Conservation (phyloP, 2,113 vertebrate genomes). For the Pleuronectes platessa region DNA sequence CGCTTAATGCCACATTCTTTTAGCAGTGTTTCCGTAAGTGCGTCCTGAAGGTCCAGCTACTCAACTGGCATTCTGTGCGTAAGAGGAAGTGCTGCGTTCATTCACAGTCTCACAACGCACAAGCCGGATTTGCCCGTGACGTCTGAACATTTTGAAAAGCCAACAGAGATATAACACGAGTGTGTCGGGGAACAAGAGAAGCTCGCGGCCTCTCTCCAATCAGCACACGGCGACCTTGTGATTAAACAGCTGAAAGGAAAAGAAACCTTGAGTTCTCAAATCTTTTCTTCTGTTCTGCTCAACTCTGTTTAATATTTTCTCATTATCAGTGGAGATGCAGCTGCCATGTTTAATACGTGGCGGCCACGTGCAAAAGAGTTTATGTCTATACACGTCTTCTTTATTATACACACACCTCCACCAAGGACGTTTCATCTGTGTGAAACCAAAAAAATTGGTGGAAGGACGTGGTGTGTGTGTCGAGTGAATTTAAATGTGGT, state of each 20-base stretch:
- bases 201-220: not conserved
- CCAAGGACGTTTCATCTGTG: no score
- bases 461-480: no score
- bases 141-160: not conserved
- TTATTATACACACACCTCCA: not conserved
- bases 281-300: constrained; percentile 18
- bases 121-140: not conserved
- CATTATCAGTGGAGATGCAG: not conserved
- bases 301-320: not conserved
- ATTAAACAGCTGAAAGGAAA: not conserved
- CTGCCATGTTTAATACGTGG: not conserved
- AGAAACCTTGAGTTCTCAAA: constrained; percentile 29
- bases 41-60: no score
- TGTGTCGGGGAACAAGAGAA: not conserved
- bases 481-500: no score
- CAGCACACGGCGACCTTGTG: not conserved
- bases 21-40: no score
- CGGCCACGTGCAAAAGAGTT: no score
- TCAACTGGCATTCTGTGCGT: not conserved
- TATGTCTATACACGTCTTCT: not conserved
- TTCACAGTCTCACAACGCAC: not conserved
- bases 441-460: no score
- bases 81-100: not conserved
- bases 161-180: not conserved
- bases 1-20: no score